Conservation (phyloP, 2,113 vertebrate species). For the Microcebus ravelobensis region DNA sequence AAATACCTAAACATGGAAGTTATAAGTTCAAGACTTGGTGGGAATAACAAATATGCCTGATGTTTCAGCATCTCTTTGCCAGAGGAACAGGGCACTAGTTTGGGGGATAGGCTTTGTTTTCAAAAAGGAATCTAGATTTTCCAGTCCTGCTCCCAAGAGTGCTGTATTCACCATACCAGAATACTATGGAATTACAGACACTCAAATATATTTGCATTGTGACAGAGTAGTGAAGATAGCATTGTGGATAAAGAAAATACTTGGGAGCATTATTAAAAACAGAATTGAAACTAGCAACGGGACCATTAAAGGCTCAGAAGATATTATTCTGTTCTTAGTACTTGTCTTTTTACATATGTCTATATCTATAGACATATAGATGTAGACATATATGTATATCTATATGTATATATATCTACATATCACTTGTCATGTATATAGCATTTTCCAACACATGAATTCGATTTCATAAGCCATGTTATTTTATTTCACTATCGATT, state of each 20-base stretch:
- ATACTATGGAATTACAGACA: background rate
- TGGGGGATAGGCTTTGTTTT: background rate
- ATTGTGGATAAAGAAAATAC: constrained; percentile 39
- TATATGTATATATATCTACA: background rate
- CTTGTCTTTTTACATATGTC: too few species aligned
- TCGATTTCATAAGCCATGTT: background rate
- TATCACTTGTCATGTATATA: background rate
- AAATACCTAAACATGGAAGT: background rate
- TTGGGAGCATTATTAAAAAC: constrained; percentile 11
- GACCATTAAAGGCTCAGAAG: background rate
- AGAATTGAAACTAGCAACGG: constrained; percentile 32
- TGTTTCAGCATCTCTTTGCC: background rate
- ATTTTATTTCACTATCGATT: constrained; percentile 40
- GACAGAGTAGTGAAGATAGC: background rate
- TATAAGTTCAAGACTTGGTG: background rate
- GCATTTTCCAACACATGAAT: background rate
- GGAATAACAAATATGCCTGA: background rate
- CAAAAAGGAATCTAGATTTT: background rate
- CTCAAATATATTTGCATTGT: background rate
- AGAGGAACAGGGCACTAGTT: background rate
- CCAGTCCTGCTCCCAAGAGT: background rate
- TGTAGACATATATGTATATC: too few species aligned
- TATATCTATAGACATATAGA: too few species aligned
- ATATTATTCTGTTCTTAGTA: background rate
- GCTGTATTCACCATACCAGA: background rate